These are phyloP conservation scores for Drosophila insularis DNA, from an alignment of 1,140 invertebrate genomes.

Conservation along the genomic window DNA sequence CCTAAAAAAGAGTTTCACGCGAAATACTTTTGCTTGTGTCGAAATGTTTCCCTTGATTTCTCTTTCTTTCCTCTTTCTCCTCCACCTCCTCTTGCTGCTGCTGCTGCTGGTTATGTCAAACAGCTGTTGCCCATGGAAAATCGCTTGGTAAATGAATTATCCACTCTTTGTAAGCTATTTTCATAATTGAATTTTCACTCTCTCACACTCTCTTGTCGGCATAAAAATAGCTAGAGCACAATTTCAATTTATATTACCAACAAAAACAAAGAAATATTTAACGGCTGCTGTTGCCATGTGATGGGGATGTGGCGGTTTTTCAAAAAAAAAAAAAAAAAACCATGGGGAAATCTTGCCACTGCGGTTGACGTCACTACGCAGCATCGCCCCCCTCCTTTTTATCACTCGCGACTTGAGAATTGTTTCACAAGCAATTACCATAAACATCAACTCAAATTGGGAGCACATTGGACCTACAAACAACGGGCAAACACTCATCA, in stretches of 20 bases:
- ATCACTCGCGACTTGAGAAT: slow-evolving; percentile 21
- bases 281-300: slow-evolving; percentile 60
- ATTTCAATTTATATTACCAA: slow-evolving; percentile 56
- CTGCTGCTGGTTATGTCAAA: slow-evolving; percentile 1
- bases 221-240: slow-evolving; percentile 56
- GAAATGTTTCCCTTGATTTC: slow-evolving; percentile 15
- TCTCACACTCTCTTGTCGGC: slow-evolving; percentile 17
- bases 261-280: neutral
- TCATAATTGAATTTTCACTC: slow-evolving; percentile 74
- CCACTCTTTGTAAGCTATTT: slow-evolving; percentile 50
- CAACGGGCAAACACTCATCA: slow-evolving; percentile 30
- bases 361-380: slow-evolving; percentile 41
- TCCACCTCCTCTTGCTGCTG: neutral
- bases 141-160: slow-evolving; percentile 53
- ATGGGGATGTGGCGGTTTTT: neutral
- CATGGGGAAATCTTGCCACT: slow-evolving; percentile 14
- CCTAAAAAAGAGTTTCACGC: slow-evolving; percentile 39
- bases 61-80: neutral
- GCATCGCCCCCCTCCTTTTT: slow-evolving; percentile 12
- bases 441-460: slow-evolving; percentile 74
- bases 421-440: slow-evolving; percentile 73
- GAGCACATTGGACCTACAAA: slow-evolving; percentile 55
- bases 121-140: slow-evolving; percentile 38
- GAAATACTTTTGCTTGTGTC: slow-evolving; percentile 6
- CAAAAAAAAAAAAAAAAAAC: no score